Evolutionary conservation across 2,888 invertebrate genomes (phyloP), one percentile per base, ranked within the genome.

Genomic region (Vannuccia rotundouncinata): DNA sequence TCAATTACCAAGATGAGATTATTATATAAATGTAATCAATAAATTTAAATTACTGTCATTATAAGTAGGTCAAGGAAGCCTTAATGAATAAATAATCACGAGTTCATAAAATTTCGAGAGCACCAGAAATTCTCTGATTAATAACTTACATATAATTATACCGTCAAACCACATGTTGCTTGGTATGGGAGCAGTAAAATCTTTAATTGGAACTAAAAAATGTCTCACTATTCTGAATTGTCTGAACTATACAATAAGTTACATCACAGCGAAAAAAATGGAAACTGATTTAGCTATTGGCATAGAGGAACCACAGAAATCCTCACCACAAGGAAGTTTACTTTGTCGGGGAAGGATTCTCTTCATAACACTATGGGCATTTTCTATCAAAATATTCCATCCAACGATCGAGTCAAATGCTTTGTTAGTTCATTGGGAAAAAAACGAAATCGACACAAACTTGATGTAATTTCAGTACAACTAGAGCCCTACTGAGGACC

Each of bases 301-400:
- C 25, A 80, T 80, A 27, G 73, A 45, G 22, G 74, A 31, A n/a
- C 28, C 27, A 28, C 25, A 74, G 45, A 31, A 1, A 10, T n/a
- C 75, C 10, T 81, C 27, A 17, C 81, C 81, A 25, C 79, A 81
- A n/a, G 81, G 59, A n/a, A 73, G 73, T 28, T 27, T 73, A 81
- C 81, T 0, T 28, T 81, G 0, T 78, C 78, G 29, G 80, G 81
- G 13, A 31, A 27, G 1, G 60, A 81, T 45, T 80, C 77, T n/a
- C 60, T 80, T 1, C 81, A 81, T 74, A 80, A 81, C 59, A 81
- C 81, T 22, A 81, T 81, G 80, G 81, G 81, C 28, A 81, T 81
- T 13, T 22, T 81, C 25, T 81, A 81, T 27, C 81, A 81, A 60
- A 78, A 60, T 66, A 45, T 45, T 45, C 45, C 45, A 45, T 45